phyloP scores from a whole-genome alignment of 2,113 vertebrate genomes.

The Chascanopsetta lugubris region DNA sequence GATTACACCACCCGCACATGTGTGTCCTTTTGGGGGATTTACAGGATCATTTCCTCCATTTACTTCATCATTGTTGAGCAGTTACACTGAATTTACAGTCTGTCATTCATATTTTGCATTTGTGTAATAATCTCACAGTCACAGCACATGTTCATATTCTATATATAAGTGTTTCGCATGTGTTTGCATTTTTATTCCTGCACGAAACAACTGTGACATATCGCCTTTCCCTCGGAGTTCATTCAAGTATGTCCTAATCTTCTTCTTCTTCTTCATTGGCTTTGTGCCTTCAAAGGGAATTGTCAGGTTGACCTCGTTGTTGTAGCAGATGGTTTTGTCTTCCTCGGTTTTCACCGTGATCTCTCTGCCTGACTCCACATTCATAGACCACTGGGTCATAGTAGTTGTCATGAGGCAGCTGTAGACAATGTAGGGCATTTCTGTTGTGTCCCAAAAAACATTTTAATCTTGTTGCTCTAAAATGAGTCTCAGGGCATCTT shows the following conservation, averaged over 20 bases:
- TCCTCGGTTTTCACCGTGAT: not conserved
- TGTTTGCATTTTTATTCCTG: too few relatives aligned
- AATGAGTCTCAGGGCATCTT: too few relatives aligned
- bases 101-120: too few relatives aligned
- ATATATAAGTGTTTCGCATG: too few relatives aligned
- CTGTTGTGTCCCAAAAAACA: too few relatives aligned
- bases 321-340: not conserved
- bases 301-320: not conserved
- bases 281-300: constrained; percentile 3
- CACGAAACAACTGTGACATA: too few relatives aligned
- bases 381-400: constrained; percentile 29
- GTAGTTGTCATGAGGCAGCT: not conserved
- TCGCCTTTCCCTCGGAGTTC: too few relatives aligned
- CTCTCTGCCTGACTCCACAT: constrained; percentile 4
- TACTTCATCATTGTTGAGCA: not conserved
- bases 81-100: too few relatives aligned
- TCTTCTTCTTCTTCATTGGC: not conserved
- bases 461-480: too few relatives aligned
- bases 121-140: too few relatives aligned
- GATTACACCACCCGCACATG: not conserved
- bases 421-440: constrained; percentile 22
- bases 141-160: too few relatives aligned
- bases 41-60: not conserved
- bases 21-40: not conserved
- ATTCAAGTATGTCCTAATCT: too few relatives aligned